These are phyloP conservation scores for Stenichneumon culpator DNA, from an alignment of 2,888 invertebrate genomes.

Conservation along the genomic window DNA sequence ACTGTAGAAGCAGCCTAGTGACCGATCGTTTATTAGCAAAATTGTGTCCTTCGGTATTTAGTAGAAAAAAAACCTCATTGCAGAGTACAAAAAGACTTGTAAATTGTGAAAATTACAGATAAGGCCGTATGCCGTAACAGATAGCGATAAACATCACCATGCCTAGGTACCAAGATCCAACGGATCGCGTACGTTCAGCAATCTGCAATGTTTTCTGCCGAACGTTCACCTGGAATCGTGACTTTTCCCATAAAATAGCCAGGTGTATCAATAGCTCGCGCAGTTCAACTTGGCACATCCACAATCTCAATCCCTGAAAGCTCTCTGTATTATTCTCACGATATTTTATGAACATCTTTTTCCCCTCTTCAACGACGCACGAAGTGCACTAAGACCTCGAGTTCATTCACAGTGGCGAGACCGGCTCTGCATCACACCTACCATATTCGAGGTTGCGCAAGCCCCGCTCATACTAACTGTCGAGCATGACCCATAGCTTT, in stretches of 20 bases:
- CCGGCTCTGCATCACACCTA: no score
- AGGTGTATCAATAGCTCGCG: slow-evolving; percentile 1
- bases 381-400: no score
- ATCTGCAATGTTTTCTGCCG: neutral
- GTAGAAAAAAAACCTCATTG: neutral
- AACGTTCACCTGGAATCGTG: neutral
- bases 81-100: neutral
- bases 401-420: no score
- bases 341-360: neutral
- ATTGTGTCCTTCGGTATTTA: neutral
- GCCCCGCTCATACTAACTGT: no score
- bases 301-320: slow-evolving; percentile 15
- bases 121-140: slow-evolving; percentile 16
- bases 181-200: neutral
- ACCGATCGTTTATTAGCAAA: neutral
- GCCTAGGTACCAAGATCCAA: slow-evolving; percentile 9
- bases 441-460: no score
- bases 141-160: neutral
- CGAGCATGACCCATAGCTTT: no score
- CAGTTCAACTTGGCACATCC: slow-evolving; percentile 2
- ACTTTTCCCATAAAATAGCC: slow-evolving; percentile 21
- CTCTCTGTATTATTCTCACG: neutral
- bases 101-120: slow-evolving; percentile 14
- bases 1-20: neutral
- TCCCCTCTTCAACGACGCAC: neutral